These are phyloP conservation scores for Caloenas nicobarica DNA, from an alignment of 2,113 vertebrate species.

Conservation along the genomic window DNA sequence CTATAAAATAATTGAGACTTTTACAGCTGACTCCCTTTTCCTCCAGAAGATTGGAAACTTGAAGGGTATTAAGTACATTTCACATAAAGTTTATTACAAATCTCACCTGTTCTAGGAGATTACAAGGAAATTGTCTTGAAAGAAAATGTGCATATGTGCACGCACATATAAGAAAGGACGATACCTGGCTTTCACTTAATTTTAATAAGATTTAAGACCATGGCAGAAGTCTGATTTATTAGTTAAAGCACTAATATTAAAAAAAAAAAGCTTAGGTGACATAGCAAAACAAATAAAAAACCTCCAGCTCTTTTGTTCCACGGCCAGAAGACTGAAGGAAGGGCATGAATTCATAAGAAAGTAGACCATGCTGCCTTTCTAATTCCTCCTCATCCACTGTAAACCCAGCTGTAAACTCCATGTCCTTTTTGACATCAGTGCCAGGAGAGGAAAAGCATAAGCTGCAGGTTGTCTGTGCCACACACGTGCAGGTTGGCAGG, in stretches of 20 bases:
- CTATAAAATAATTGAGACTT: neutral
- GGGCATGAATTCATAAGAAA: neutral
- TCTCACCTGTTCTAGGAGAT: neutral
- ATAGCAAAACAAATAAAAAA: neutral
- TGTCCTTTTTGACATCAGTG: neutral
- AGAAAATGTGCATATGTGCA: neutral
- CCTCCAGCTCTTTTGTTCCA: neutral
- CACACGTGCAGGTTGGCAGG: accelerated
- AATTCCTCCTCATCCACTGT: neutral
- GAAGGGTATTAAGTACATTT: neutral
- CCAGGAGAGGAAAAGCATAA: neutral
- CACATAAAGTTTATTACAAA: neutral
- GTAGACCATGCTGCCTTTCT: neutral
- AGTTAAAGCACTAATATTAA: neutral
- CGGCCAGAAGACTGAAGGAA: neutral
- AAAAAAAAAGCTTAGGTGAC: neutral
- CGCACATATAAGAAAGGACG: neutral
- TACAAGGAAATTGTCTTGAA: neutral
- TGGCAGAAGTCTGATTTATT: neutral
- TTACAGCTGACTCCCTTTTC: neutral
- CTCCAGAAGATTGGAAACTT: neutral
- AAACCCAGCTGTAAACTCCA: neutral
- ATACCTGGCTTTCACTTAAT: neutral
- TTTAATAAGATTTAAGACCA: neutral
- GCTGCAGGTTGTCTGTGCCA: neutral